Evolutionary conservation across 2,888 invertebrate genomes (phyloP).

Genomic region (Ormia ochracea): DNA sequence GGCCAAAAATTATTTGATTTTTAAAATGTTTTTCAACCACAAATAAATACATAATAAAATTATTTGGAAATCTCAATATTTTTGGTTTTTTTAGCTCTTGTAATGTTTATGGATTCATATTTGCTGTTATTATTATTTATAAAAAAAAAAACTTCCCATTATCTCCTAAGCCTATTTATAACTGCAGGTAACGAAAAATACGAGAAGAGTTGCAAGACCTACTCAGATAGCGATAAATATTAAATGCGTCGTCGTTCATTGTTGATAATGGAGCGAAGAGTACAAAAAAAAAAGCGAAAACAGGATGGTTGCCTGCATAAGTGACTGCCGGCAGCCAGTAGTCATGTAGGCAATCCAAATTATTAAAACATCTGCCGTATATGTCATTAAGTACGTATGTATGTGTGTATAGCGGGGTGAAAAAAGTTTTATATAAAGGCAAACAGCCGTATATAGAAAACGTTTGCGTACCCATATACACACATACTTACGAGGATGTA

Average conservation of each 20-base stretch:
- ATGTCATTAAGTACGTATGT: neutral
- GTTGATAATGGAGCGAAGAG: slow-evolving; percentile 22
- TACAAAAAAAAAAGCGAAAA: neutral
- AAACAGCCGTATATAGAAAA: neutral
- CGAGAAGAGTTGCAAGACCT: slow-evolving; percentile 12
- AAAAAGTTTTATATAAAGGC: neutral
- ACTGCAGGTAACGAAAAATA: neutral
- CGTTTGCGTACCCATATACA: neutral
- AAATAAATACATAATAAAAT: too few relatives aligned
- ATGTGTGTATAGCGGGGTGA: slow-evolving; percentile 3
- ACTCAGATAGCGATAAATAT: slow-evolving; percentile 17
- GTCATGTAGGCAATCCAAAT: slow-evolving; percentile 27
- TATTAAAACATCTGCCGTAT: slow-evolving; percentile 52
- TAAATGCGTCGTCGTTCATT: slow-evolving; percentile 15
- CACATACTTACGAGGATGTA: too few relatives aligned
- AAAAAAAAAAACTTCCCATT: slow-evolving; percentile 16
- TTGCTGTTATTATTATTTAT: too few relatives aligned
- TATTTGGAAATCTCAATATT: too few relatives aligned
- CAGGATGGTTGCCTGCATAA: slow-evolving; percentile 37
- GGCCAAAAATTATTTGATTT: too few relatives aligned
- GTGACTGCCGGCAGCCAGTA: slow-evolving; percentile 40
- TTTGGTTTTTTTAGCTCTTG: too few relatives aligned
- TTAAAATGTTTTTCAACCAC: too few relatives aligned
- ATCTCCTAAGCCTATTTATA: slow-evolving; percentile 16
- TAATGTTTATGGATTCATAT: too few relatives aligned